These are phyloP conservation scores for Coregonus sp. DNA, from an alignment of 2,797 vertebrate genomes.

Conservation along the genomic window DNA sequence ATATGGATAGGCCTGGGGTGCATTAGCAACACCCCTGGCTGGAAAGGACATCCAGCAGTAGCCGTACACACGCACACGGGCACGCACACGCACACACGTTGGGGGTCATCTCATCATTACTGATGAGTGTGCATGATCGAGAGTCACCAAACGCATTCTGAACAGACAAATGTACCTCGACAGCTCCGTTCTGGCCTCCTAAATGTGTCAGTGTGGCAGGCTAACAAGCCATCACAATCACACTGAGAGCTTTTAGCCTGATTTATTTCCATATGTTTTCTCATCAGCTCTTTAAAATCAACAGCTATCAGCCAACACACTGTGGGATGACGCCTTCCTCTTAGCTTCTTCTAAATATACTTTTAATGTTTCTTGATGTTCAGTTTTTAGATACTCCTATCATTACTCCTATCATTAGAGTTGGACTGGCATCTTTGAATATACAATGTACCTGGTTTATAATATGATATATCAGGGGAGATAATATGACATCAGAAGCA, in stretches of 20 bases:
- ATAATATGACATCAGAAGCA: conserved; percentile 16
- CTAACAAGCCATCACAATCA: conserved; percentile 57
- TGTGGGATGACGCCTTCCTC: not conserved
- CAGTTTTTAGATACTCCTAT: not conserved
- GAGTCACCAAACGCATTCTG: conserved; percentile 14
- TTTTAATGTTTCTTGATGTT: not conserved
- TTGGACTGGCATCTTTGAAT: not conserved
- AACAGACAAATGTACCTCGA: conserved; percentile 23
- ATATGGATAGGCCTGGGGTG: conserved; percentile 16
- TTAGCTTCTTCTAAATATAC: not conserved
- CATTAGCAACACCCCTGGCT: not conserved
- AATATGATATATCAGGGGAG: conserved; percentile 1
- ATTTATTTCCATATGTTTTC: conserved; percentile 23
- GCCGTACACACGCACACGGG: not conserved
- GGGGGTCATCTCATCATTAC: conserved; percentile 53
- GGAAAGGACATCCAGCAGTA: conserved; percentile 20
- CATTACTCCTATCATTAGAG: not conserved
- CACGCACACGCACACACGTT: not conserved
- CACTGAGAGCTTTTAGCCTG: conserved; percentile 39
- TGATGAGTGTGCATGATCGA: conserved; percentile 6
- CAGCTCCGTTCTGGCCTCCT: conserved; percentile 11
- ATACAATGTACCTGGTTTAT: not conserved
- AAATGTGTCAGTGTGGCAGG: conserved; percentile 34
- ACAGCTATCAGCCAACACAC: conserved; percentile 19
- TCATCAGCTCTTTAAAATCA: conserved; percentile 44